Base-by-base conservation (phyloP, 1,140 invertebrate genomes). In the Liolophura sinensis region DNA sequence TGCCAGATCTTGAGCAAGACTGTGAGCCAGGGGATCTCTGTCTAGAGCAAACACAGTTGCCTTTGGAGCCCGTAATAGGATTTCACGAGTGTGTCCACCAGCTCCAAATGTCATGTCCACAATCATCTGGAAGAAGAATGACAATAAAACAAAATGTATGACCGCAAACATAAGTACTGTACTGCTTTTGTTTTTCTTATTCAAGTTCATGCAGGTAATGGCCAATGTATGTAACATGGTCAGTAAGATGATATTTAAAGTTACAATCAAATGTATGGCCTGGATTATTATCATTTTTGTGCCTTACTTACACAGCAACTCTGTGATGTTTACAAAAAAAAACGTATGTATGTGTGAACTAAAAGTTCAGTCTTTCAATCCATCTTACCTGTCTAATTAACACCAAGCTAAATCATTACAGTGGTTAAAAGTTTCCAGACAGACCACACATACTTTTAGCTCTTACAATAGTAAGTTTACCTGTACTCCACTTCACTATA, bases 51-150 rank as follows among this genome's bases (percentile, higher is more conserved):
- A 89, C 18, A 97, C 83, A 72, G 84, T 88, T 12, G 89, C 79
- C 74, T 86, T 77, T 12, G 87, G 84, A 49, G 84, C 76, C 46
- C 78, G 68, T 74, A 89, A 78, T 62, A 93, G 81, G 67, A 93
- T 85, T n/a, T 82, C 78, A 74, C 73, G 85, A 83, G 70, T 91
- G 82, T 97, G 95, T n/a, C 95, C 95, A 27, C 96, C 96, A 63
- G 91, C 91, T 52, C 96, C 95, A 88, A 97, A 97, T 31, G 96
- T 98, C 82, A 84, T 82, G 64, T 85, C 84, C 59, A 84, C 46
- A 58, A 80, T 66, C 9, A 61, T 61, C 79, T 82, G 65, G 24
- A 51, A 71, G 56, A 6, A 57, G 31, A 9, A 40, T 9, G 9
- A 9, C 31, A 40, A 56, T 24, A 69, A 67, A 25, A 22, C 25